Percentiles rank a stretch among this genome's conserved stretches.
Evolutionary conservation across 1,140 invertebrate genomes (phyloP).

Genomic region (Philaenus spumarius): DNA sequence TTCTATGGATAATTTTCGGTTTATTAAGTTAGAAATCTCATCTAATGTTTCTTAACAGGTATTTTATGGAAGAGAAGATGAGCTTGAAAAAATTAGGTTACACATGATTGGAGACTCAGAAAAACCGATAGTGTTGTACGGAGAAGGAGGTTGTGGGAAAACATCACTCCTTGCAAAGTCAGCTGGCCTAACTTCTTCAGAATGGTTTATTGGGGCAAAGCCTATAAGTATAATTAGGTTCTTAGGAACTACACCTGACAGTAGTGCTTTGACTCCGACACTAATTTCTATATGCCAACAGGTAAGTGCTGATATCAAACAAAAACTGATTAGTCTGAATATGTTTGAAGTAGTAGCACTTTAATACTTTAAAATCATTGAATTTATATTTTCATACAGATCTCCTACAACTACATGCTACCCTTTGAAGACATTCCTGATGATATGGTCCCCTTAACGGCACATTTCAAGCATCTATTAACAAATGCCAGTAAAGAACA

Average conservation of each 20-base stretch:
- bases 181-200: constrained; percentile 63
- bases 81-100: constrained; percentile 68
- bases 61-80: constrained; percentile 90
- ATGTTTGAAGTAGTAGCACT: too few species aligned
- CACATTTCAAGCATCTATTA: constrained; percentile 90
- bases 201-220: constrained; percentile 65
- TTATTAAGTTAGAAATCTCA: not conserved
- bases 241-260: constrained; percentile 94
- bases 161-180: constrained; percentile 92
- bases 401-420: constrained; percentile 91
- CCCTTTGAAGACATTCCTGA: constrained; percentile 91
- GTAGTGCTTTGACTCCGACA: constrained; percentile 87
- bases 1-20: too few species aligned
- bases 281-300: constrained; percentile 94
- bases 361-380: too few species aligned
- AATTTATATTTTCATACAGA: constrained; percentile 48
- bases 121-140: constrained; percentile 89
- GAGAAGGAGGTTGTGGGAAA: constrained; percentile 95
- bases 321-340: too few species aligned
- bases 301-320: constrained; percentile 40
- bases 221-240: constrained; percentile 89
- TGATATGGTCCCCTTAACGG: constrained; percentile 90
- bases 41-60: constrained; percentile 47
- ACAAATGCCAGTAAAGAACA: constrained; percentile 72
- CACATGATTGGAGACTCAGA: constrained; percentile 83